These are phyloP conservation scores for Mechanitis messenoides DNA, from an alignment of 2,888 invertebrate genomes.

Conservation along the genomic window DNA sequence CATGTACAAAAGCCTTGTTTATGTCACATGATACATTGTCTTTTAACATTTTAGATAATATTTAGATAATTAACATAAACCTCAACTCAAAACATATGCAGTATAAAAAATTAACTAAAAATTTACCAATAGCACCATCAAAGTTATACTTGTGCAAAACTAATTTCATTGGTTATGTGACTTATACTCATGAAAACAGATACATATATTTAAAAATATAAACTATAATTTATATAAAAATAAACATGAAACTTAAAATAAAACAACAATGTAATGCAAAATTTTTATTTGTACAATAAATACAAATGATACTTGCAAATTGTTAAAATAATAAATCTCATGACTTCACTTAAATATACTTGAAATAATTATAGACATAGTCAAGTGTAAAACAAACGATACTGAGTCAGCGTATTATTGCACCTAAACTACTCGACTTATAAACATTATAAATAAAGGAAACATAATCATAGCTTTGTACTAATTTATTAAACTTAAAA, in stretches of 20 bases:
- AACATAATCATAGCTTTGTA: slow-evolving; percentile 56
- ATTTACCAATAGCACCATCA: no score
- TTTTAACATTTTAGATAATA: no score
- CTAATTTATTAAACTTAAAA: slow-evolving; percentile 61
- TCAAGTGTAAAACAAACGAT: slow-evolving; percentile 21
- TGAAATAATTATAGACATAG: slow-evolving; percentile 21
- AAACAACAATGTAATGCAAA: slow-evolving; percentile 56
- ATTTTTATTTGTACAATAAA: slow-evolving; percentile 75
- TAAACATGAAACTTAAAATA: slow-evolving; percentile 37
- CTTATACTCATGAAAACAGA: no score
- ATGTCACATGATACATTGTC: no score
- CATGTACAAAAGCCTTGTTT: no score
- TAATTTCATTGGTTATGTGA: no score
- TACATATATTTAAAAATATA: no score
- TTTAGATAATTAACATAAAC: no score
- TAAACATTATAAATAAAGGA: slow-evolving; percentile 34
- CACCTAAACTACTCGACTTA: slow-evolving; percentile 44
- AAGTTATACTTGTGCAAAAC: no score
- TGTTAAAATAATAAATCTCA: slow-evolving; percentile 70
- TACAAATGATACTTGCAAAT: slow-evolving; percentile 74
- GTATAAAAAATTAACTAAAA: no score
- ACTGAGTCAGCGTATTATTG: slow-evolving; percentile 42
- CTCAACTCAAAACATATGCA: no score
- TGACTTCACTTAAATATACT: slow-evolving; percentile 54
- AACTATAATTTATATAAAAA: slow-evolving; percentile 1